Evolutionary conservation across 1,140 invertebrate genomes (phyloP).

Genomic region (Lordiphosa mommai): DNA sequence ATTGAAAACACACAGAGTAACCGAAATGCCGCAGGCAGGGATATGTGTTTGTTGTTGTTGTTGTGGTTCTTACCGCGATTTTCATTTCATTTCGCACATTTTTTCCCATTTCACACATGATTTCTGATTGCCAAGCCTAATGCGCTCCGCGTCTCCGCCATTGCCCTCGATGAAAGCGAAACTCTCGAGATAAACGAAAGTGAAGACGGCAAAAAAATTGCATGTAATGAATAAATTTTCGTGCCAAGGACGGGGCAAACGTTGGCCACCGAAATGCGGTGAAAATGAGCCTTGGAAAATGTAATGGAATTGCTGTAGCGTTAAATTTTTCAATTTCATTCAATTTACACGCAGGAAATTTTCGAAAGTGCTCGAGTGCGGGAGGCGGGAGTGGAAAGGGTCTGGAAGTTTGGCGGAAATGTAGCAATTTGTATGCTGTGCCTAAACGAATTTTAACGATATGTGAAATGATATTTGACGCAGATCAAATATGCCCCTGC

Average conservation of each 20-base stretch:
- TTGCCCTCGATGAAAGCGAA: conserved; percentile 36
- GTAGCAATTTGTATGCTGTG: conserved; percentile 76
- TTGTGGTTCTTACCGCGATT: conserved; percentile 56
- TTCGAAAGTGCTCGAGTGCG: conserved; percentile 44
- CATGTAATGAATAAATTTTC: conserved; percentile 78
- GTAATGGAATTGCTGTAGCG: conserved; percentile 75
- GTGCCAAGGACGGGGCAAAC: conserved; percentile 15
- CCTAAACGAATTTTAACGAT: conserved; percentile 78
- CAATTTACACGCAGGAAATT: conserved; percentile 68
- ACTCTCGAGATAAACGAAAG: conserved; percentile 69
- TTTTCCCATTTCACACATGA: conserved; percentile 75
- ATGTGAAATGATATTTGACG: conserved; percentile 76
- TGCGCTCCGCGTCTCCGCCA: conserved; percentile 26
- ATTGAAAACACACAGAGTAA: conserved; percentile 57
- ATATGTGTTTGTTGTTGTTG: conserved; percentile 30
- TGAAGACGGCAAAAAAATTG: conserved; percentile 70
- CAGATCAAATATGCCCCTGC: conserved; percentile 67
- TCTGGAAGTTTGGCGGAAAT: conserved; percentile 68
- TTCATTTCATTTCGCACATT: conserved; percentile 65
- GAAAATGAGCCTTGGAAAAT: conserved; percentile 72
- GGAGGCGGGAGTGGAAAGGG: conserved; percentile 4
- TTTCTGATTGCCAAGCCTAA: conserved; percentile 77
- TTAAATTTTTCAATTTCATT: conserved; percentile 78
- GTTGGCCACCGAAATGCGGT: conserved; percentile 10
- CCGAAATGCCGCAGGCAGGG: conserved; percentile 15